These are phyloP conservation scores for Ooceraea biroi DNA, from an alignment of 1,140 invertebrate species.

Conservation along the genomic window DNA sequence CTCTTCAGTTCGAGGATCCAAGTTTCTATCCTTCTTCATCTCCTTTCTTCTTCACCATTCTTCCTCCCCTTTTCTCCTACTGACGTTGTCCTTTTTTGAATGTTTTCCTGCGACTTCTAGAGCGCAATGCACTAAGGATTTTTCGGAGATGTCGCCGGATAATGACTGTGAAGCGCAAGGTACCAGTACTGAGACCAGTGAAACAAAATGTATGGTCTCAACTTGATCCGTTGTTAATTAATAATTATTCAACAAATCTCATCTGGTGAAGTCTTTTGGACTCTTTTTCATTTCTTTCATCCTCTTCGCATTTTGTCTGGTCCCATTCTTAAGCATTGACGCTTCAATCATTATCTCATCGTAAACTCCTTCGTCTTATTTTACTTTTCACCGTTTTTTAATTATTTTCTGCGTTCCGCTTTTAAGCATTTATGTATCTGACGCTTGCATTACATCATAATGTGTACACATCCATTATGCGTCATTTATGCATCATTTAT, in stretches of 20 bases:
- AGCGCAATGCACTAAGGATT: neutral
- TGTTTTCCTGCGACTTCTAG: neutral
- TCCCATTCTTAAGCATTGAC: no score
- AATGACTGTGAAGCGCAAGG: neutral
- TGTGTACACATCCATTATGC: no score
- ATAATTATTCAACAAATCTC: neutral
- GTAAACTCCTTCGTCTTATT: no score
- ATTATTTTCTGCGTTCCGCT: no score
- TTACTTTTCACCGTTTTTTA: no score
- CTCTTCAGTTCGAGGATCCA: constrained; percentile 18
- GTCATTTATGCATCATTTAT: no score
- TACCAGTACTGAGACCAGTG: no score
- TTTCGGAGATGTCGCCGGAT: neutral
- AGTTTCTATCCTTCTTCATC: constrained; percentile 42
- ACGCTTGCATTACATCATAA: no score
- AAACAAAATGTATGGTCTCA: neutral
- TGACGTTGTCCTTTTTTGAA: neutral
- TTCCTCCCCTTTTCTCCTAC: neutral
- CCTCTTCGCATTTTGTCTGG: no score
- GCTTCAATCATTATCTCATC: no score
- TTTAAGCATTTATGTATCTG: no score
- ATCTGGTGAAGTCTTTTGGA: neutral
- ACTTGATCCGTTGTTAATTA: neutral
- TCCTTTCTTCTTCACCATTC: neutral
- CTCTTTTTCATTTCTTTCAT: neutral